Percentiles rank a stretch among this genome's conserved stretches.
Conservation (phyloP, 2,888 invertebrate genomes). For the Pyrrhia umbra region DNA sequence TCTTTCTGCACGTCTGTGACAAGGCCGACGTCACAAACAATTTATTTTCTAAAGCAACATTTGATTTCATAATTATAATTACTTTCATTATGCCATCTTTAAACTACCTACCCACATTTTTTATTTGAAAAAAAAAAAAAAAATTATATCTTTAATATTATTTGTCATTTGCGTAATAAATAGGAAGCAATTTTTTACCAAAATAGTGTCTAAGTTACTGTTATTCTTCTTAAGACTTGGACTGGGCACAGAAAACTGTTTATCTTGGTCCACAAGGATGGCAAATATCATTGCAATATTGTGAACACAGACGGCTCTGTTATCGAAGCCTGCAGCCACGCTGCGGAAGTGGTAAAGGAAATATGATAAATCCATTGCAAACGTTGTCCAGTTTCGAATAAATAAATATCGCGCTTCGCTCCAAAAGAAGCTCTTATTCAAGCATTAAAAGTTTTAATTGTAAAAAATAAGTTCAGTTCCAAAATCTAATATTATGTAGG, state of each 20-base stretch:
- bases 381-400: constrained; percentile 75
- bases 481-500: not conserved
- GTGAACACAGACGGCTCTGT: constrained; percentile 68
- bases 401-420: constrained; percentile 54
- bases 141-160: not conserved
- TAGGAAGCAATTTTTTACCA: too few relatives aligned
- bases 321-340: constrained; percentile 77
- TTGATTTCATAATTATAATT: constrained; percentile 27
- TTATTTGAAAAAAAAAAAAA: not conserved
- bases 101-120: constrained; percentile 26
- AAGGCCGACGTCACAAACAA: constrained; percentile 71
- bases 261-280: constrained; percentile 11
- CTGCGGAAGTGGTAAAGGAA: constrained; percentile 85
- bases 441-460: constrained; percentile 13
- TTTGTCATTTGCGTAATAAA: not conserved
- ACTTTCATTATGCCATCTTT: constrained; percentile 15
- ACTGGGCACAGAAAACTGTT: not conserved
- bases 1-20: constrained; percentile 81
- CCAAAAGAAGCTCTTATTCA: constrained; percentile 44
- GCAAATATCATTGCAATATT: constrained; percentile 57
- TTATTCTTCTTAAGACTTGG: not conserved
- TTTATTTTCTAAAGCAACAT: constrained; percentile 49
- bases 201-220: not conserved
- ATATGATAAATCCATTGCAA: constrained; percentile 82
- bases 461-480: constrained; percentile 9